Base-by-base conservation (phyloP, 2,113 vertebrate genomes). In the Hyaena hyaena region DNA sequence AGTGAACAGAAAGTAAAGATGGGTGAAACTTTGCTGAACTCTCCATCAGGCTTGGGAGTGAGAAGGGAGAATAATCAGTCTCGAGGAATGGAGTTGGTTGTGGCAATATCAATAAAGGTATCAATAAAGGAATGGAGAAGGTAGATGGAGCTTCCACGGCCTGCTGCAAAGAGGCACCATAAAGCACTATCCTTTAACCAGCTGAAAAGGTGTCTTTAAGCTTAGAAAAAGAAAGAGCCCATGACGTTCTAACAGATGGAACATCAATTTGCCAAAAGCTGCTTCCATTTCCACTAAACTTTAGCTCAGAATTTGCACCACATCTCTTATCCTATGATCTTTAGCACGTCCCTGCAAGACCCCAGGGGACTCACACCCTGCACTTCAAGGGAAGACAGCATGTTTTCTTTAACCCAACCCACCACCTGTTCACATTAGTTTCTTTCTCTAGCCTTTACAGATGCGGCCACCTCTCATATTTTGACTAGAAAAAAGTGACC, bases 1-100 rank as follows among this genome's bases (percentile, higher is more conserved):
- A 74, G 73, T 45, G 43, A 94, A 95, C 14, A 89, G 31, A 82
- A 79, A 96, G 53, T 77, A 94, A 95, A 95, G n/a, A 31, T 73
- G 6, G n/a, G 43, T 61, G 63, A 96, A 61, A 96, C 7, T 95
- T 45, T 85, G n/a, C 21, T 55, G 19, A 87, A 94, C 58, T 71
- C 15, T 33, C 53, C 50, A 63, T 65, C 23, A 86, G 43, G 21
- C 65, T 74, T 83, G 24, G 7, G 26, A 53, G n/a, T 16, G 24
- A 82, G 48, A 26, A 28, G 12, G 4, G 10, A 84, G 10, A 93
- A 87, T 94, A 88, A 48, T 84, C 39, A 74, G 11, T 83, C 45
- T 48, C 92, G 83, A 43, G 7, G 21, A 71, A 82, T 39, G 15
- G 43, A 92, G 69, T 6, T 80, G 53, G 12, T 63, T 91, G 43